phyloP scores from a whole-genome alignment of 2,113 vertebrate genomes.

The Aphyosemion australe region DNA sequence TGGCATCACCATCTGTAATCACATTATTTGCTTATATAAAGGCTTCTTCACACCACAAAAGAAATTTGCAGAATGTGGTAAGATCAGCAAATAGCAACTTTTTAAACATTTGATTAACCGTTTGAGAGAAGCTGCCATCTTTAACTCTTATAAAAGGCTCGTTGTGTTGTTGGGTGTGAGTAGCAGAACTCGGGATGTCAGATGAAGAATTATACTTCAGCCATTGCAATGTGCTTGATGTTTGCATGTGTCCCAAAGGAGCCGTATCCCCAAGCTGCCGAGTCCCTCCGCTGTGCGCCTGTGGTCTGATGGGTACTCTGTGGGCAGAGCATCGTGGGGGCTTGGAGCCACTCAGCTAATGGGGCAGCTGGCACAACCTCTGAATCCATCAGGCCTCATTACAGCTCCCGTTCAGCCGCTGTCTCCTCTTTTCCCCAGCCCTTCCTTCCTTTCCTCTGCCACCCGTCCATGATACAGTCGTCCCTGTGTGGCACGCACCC shows the following conservation, averaged over 20 bases:
- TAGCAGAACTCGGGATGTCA: constrained; percentile 29
- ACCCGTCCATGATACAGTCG: constrained; percentile 31
- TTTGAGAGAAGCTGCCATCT: constrained; percentile 48
- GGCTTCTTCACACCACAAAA: too few relatives aligned
- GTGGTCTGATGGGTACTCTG: constrained; percentile 54
- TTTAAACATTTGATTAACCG: constrained; percentile 62
- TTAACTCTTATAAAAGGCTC: constrained; percentile 49
- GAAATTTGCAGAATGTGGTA: background rate
- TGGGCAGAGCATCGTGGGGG: constrained; percentile 39
- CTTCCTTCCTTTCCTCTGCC: constrained; percentile 43
- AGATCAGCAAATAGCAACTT: constrained; percentile 52
- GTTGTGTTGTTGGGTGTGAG: constrained; percentile 20
- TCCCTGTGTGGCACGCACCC: constrained; percentile 52
- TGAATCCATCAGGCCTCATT: constrained; percentile 75
- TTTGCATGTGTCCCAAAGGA: constrained; percentile 27
- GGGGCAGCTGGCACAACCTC: constrained; percentile 75
- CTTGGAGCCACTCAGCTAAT: constrained; percentile 77
- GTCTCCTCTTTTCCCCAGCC: constrained; percentile 21
- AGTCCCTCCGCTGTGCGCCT: constrained; percentile 28
- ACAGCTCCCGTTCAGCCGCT: constrained; percentile 49
- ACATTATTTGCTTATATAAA: too few relatives aligned
- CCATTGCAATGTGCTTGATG: constrained; percentile 40
- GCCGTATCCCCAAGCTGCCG: constrained; percentile 29
- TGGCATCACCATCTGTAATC: too few relatives aligned
- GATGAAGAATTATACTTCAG: constrained; percentile 32